Evolutionary conservation across 2,888 invertebrate species (phyloP), one percentile per base, ranked within the genome.

Genomic region (Apodemia hepburni): DNA sequence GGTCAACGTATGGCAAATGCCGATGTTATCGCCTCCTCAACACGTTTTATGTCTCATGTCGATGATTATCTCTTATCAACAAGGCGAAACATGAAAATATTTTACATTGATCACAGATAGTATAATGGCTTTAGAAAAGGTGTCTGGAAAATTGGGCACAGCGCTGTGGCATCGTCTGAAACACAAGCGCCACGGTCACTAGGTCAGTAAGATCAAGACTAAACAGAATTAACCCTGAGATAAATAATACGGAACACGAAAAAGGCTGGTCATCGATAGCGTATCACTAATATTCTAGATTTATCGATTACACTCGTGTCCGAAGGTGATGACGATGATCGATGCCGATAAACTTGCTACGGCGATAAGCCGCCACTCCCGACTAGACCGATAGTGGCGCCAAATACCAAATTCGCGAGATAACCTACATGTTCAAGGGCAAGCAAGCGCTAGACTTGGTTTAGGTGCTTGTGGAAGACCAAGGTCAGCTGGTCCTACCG

Each of bases 401-500:
- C 22, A 6, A 54, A 54, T 6, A 5, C 54, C 6, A 6, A 54
- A 54, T 22, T 54, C 54, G 54, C 54, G 5, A 57, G 54, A 57
- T 57, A 57, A 27, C 54, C 54, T 29, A 57, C 29, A 29, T 57
- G 54, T 57, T 57, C 54, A 57, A 57, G 54, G 54, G n/a, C 54
- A 27, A 57, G 27, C 54, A 27, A 15, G 7, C 45, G n/a, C 54
- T 57, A 57, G 27, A 57, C 54, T 12, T 15, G 15, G 27, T 22
- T 57, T 6, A n/a, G 7, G 54, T n/a, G 27, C n/a, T 57, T 57
- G 54, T 47, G 45, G 45, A 47, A 45, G n/a, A 47, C 27, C 29
- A 57, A 57, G 54, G 54, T 57, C 54, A 57, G 29, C 45, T 17
- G 45, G 45, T 17, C 45, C 0, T 7, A 47, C n/a, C 42, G 42